Evolutionary conservation across 2,797 vertebrate genomes (phyloP).

Genomic region (Percopsis omiscomaycus): DNA sequence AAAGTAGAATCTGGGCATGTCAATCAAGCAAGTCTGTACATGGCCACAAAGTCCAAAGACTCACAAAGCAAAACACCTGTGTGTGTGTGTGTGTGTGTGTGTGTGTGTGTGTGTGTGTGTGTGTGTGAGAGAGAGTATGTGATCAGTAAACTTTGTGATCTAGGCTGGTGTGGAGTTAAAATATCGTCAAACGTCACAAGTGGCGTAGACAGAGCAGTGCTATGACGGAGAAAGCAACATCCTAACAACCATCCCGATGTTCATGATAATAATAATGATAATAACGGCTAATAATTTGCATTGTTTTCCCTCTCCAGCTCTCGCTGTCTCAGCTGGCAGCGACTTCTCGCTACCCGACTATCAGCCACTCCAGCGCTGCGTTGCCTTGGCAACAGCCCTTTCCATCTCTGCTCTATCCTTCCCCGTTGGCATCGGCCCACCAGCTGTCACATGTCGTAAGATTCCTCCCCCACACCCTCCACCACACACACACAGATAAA

Average conservation of each 20-base stretch:
- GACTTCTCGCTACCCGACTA: slow-evolving; percentile 72
- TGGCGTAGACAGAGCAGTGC: slow-evolving; percentile 42
- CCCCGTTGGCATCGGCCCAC: slow-evolving; percentile 75
- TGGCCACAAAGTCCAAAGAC: too few species aligned
- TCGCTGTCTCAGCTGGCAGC: slow-evolving; percentile 87
- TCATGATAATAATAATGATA: slow-evolving; percentile 35
- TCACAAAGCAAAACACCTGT: neutral
- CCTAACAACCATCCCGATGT: slow-evolving; percentile 52
- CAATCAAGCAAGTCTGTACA: too few species aligned
- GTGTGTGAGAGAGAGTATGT: slow-evolving; percentile 20
- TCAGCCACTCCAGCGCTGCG: slow-evolving; percentile 60
- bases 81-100: slow-evolving; percentile 8
- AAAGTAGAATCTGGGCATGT: too few species aligned
- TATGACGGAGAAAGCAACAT: slow-evolving; percentile 38
- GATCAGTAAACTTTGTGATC: slow-evolving; percentile 28
- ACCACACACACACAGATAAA: slow-evolving; percentile 16
- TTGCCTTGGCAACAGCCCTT: slow-evolving; percentile 63
- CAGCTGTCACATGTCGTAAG: slow-evolving; percentile 81
- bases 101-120: slow-evolving; percentile 12
- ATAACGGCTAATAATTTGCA: slow-evolving; percentile 62
- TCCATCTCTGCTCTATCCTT: slow-evolving; percentile 67
- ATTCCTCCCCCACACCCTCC: slow-evolving; percentile 64
- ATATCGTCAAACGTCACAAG: too few species aligned
- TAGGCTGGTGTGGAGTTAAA: too few species aligned
- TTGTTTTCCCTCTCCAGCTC: slow-evolving; percentile 81